Evolutionary conservation across 2,797 vertebrate species (phyloP).

Genomic region (Moxostoma hubbsi): DNA sequence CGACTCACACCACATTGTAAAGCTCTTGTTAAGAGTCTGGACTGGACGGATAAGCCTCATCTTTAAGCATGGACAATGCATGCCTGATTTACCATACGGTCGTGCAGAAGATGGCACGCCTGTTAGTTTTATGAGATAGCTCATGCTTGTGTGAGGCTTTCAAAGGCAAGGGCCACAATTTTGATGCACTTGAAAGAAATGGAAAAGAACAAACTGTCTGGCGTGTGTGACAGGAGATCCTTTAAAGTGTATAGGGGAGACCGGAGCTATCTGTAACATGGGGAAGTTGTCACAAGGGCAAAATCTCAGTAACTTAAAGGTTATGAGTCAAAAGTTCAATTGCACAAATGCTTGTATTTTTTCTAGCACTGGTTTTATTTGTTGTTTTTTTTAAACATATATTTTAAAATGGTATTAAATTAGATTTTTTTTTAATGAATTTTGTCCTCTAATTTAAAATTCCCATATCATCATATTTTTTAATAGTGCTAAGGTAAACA

Average conservation of each 20-base stretch:
- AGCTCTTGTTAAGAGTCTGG: conserved; percentile 61
- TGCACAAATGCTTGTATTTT: background rate
- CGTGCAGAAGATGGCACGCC: conserved; percentile 48
- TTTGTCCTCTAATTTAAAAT: background rate
- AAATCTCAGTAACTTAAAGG: background rate
- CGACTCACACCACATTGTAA: conserved; percentile 55
- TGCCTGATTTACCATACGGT: conserved; percentile 55
- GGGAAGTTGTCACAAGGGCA: background rate
- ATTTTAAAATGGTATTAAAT: background rate
- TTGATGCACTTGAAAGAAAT: conserved; percentile 38
- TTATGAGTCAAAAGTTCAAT: background rate
- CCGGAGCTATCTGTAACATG: background rate
- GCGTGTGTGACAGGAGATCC: background rate
- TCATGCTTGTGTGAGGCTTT: conserved; percentile 48
- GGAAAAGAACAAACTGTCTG: conserved; percentile 15
- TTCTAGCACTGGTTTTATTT: background rate
- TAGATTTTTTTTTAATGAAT: background rate
- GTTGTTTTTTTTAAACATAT: background rate
- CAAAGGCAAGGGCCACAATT: conserved; percentile 36
- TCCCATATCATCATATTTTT: background rate
- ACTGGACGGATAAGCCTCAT: conserved; percentile 52
- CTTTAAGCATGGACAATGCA: conserved; percentile 56
- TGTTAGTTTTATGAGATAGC: conserved; percentile 60
- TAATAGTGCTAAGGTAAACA: too few relatives aligned
- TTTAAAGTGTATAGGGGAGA: background rate